phyloP scores from a whole-genome alignment of 1,140 invertebrate species.

The Ceratosolen fusciceps region DNA sequence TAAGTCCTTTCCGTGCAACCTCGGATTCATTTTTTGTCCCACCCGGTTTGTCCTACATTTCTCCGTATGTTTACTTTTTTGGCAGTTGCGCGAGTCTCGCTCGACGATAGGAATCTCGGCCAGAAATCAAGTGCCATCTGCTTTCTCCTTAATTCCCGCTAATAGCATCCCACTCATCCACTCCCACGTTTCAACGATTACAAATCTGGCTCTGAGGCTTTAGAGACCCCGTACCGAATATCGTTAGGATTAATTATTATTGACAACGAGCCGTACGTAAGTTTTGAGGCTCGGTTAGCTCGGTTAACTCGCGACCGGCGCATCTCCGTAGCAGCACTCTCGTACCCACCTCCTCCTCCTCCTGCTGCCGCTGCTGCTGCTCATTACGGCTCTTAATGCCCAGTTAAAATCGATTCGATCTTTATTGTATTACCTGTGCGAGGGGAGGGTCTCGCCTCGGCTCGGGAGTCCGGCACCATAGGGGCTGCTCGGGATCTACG shows the following conservation, averaged over 20 bases:
- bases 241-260: no score
- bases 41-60: conserved; percentile 50
- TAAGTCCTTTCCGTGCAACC: conserved; percentile 35
- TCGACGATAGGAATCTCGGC: conserved; percentile 27
- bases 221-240: no score
- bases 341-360: no score
- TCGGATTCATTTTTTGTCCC: conserved; percentile 36
- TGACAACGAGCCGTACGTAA: no score
- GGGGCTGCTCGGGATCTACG: no score
- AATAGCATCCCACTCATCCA: neutral
- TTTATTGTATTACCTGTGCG: neutral
- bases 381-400: neutral
- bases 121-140: conserved; percentile 5
- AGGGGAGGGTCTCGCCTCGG: no score
- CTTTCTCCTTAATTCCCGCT: conserved; percentile 10
- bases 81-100: conserved; percentile 1
- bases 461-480: no score
- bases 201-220: no score
- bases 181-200: neutral
- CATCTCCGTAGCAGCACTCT: no score
- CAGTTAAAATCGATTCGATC: conserved; percentile 21
- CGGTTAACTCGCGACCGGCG: no score
- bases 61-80: conserved; percentile 42
- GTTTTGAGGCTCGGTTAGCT: no score
- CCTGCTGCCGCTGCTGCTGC: no score